Evolutionary conservation across 2,888 invertebrate species (phyloP), one percentile per base, ranked within the genome.

Genomic region (Dicyrtoma fusca): DNA sequence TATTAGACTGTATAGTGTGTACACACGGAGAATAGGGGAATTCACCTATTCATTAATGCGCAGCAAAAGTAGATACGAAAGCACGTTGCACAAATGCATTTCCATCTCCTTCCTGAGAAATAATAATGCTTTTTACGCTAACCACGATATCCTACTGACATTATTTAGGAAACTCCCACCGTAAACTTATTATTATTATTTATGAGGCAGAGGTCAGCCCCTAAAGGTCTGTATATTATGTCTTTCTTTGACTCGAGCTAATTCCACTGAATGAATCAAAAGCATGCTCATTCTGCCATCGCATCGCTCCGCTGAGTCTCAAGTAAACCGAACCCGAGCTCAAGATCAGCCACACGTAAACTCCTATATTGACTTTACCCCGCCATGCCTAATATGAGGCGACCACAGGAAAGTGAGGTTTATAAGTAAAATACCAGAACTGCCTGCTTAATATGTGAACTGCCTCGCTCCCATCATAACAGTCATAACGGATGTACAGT

Each of bases 221-320:
- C 57, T 21, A 17, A 6, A 14, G 3, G 5, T 49, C 11, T 17
- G 14, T 17, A 49, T 49, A n/a, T n/a, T n/a, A 14, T 61, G 19
- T 62, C 19, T 19, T 44, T 17, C 14, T 61, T 26, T 57, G 23
- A 21, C 21, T 55, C 55, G 4, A 44, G 44, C 62, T 62, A 44
- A 19, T 62, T 34, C 62, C 62, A 62, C n/a, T 8, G 21, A 17
- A 62, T 44, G 62, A 19, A 62, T 62, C 62, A 62, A 62, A 62
- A 44, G 19, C 62, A 62, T 62, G 42, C 42, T 25, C 59, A 26
- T 14, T n/a, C n/a, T 59, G 25, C 26, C 44, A 25, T 34, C 8
- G 4, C 8, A 34, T 34, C 34, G 62, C 62, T 19, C 62, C 34
- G 14, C 19, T 62, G 62, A 62, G 19, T 62, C 44, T 55, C 11